Base-by-base conservation (phyloP, 2,113 vertebrate species). In the Numenius arquata region DNA sequence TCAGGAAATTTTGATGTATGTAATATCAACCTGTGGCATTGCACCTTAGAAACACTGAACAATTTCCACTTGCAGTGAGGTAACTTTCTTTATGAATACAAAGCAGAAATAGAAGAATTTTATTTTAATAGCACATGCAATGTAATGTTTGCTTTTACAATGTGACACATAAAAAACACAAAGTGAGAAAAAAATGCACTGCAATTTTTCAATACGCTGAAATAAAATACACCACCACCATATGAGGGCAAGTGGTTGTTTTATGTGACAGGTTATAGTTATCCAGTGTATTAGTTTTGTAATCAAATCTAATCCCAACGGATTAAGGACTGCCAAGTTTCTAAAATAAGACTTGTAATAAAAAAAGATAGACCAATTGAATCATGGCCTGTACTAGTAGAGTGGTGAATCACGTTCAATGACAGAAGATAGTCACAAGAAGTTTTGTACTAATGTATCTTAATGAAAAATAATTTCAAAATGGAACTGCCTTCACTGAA, bases 321-420 rank as follows among this genome's bases (percentile, higher is more conserved):
- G 68, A 95, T 94, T 90, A 89, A 92, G 71, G 43, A 61, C 76
- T 81, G 76, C 21, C 83, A 86, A 65, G 29, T 11, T 85, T 52
- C 80, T 90, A 93, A 94, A 96, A 87, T 93, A 90, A 94, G 50
- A 86, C 8, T 72, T 48, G 22, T 63, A 82, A 81, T 62, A 58
- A 80, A 86, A 62, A 96, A 56, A 25, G 92, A 70, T 14, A 92
- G 70, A 68, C 78, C 50, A 88, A 73, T 50, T 93, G 90, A 94
- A 65, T 92, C 88, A 94, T 21, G 58, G 68, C 19, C 72, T 95
- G 41, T 38, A 52, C 26, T 63, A 59, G 29, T 14, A 38, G 25
- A 87, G 30, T 32, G 20, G n/a, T 93, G 88, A 93, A 61, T 94
- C 86, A 82, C 0, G 0, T 65, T 81, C 80, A 32, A 2, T 68